Base-by-base conservation (phyloP, 2,888 invertebrate genomes). In the Pheosia gnoma region DNA sequence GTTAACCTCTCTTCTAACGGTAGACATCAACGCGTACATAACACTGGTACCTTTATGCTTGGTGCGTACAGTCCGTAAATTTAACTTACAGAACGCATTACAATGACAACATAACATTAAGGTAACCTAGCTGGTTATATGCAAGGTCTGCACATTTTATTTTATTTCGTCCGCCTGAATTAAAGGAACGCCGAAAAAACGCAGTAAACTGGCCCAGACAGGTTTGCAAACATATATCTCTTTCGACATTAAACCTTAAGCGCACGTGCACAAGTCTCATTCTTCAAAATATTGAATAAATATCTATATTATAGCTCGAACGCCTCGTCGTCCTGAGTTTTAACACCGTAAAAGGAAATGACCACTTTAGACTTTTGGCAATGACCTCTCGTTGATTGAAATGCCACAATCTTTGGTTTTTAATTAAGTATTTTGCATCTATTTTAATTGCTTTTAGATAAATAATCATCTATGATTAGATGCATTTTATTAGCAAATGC, bases 291-390 rank as follows among this genome's bases (percentile, higher is more conserved):
- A 74, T 79, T 61, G 61, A 65, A 77, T 71, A 72, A 68, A 79
- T 77, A 75, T 80, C 57, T 77, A 80, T 77, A 80, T 80, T 72
- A 75, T 77, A 79, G 79, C 79, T 78, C 71, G 71, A 77, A 71
- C 80, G 77, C 81, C 82, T 84, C 78, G 82, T 81, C 81, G 82
- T 81, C 84, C 79, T 72, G 77, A 83, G 86, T 86, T 88, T 90
- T 90, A 87, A 84, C 77, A 72, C 92, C 91, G 82, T 89, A 90
- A 86, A 90, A 87, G 93, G 93, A 86, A 87, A 88, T 81, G 82
- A 84, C 92, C 77, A 85, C 86, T 85, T 89, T 80, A 84, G 83
- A 80, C 84, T 91, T 93, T 93, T 90, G 93, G 90, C 88, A 91
- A 89, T 90, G 90, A 90, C 90, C 89, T 86, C 87, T 85, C 85